Base-by-base conservation (phyloP, 2,888 invertebrate genomes). In the Phania funesta region DNA sequence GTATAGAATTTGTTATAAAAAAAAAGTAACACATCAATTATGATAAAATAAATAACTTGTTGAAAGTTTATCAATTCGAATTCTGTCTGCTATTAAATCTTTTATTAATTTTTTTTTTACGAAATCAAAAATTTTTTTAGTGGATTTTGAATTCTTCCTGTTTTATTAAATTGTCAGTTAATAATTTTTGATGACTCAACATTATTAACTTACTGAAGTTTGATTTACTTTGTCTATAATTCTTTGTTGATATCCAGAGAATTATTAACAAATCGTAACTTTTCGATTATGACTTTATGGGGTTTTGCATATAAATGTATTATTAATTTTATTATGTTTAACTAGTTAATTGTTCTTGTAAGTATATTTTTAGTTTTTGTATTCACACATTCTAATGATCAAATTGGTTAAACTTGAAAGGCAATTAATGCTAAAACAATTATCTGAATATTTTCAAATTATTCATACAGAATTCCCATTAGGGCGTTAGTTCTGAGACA, bases 111-210 rank as follows among this genome's bases (percentile, higher is more conserved):
- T 71, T 58, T 58, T 16, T 41, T 73, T 67, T 32, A 58, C 65
- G 44, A 24, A n/a, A 58, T 8, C 16, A 52, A 26, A 24, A n/a
- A 54, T 50, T 41, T 65, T 58, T 65, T 70, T 56, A 50, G 24
- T 44, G 50, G 22, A 16, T 58, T 26, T 60, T 18, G n/a, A 54
- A 35, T 54, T 52, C 9, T 38, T 52, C 3, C 3, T 38, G 35
- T 1, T 9, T 38, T 22, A 26, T 24, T 20, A 58, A 68, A 60
- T 65, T 75, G 60, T 78, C 67, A 60, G 70, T 56, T 75, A 78
- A 65, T 82, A 75, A 75, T 65, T 74, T 78, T 74, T 65, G 74
- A 82, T 82, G 82, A 78, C 70, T 78, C 75, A 48, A 70, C 78
- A 82, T 71, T 50, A 65, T 26, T 35, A 62, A 76, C 32, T 79